These are phyloP conservation scores for Theocolax elegans DNA, from an alignment of 1,140 invertebrate species.

Conservation along the genomic window DNA sequence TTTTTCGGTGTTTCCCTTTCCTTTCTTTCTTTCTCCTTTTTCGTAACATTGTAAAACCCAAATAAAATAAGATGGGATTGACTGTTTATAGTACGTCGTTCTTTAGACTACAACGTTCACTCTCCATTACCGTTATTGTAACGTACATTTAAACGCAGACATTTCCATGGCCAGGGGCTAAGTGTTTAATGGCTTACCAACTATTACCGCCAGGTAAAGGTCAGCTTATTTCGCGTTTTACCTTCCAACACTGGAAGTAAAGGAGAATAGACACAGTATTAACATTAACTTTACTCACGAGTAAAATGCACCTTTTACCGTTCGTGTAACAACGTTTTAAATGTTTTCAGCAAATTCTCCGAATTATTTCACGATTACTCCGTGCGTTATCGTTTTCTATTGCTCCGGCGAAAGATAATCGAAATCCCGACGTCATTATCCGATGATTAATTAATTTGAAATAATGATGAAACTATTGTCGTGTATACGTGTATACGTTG, in stretches of 20 bases:
- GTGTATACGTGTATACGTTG: too few species aligned
- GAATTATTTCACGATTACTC: too few species aligned
- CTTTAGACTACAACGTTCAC: constrained; percentile 4
- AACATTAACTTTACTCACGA: neutral
- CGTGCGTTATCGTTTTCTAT: too few species aligned
- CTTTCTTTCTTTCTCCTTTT: neutral
- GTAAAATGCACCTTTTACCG: too few species aligned
- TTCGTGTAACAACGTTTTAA: too few species aligned
- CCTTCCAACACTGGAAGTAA: neutral
- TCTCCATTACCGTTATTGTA: constrained; percentile 30
- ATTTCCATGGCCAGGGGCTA: constrained; percentile 28
- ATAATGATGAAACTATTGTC: too few species aligned
- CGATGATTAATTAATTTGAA: too few species aligned
- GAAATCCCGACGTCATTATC: too few species aligned
- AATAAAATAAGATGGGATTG: constrained; percentile 23
- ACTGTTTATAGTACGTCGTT: constrained; percentile 14
- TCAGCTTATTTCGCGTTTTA: constrained; percentile 16
- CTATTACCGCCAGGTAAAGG: constrained; percentile 27
- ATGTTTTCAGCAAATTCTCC: too few species aligned
- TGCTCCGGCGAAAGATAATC: too few species aligned
- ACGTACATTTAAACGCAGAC: constrained; percentile 27
- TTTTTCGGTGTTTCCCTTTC: neutral
- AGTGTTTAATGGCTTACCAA: constrained; percentile 34
- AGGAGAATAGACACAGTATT: neutral
- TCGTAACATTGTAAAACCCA: neutral